These are phyloP conservation scores for Gymnogyps californianus DNA, from an alignment of 2,113 vertebrate genomes.

Conservation along the genomic window DNA sequence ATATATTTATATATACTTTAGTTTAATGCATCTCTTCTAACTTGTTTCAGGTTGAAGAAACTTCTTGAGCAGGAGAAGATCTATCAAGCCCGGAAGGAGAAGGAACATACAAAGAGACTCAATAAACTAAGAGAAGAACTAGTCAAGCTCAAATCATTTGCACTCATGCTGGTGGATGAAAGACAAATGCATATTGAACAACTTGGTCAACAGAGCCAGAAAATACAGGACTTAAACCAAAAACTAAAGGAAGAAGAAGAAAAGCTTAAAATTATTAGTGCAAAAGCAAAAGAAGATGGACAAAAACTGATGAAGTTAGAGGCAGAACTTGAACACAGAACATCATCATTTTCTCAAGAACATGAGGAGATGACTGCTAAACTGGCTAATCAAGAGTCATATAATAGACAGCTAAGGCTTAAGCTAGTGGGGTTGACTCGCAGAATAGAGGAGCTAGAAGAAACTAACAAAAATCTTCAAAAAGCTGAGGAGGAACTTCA, in stretches of 20 bases:
- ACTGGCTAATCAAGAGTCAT: slow-evolving; percentile 83
- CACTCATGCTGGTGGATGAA: slow-evolving; percentile 96
- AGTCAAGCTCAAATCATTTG: slow-evolving; percentile 92
- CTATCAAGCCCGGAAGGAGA: slow-evolving; percentile 89
- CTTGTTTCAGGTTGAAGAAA: slow-evolving; percentile 85
- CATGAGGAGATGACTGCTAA: slow-evolving; percentile 89
- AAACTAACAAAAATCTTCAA: slow-evolving; percentile 84
- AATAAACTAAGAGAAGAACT: slow-evolving; percentile 88
- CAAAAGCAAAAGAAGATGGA: slow-evolving; percentile 83
- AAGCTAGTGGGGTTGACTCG: slow-evolving; percentile 79
- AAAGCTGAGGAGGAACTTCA: slow-evolving; percentile 90
- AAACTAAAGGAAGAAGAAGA: slow-evolving; percentile 88
- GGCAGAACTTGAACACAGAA: slow-evolving; percentile 84
- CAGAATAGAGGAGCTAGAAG: slow-evolving; percentile 89
- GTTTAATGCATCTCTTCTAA: background rate
- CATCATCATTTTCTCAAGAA: slow-evolving; percentile 80
- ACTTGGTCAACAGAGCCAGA: slow-evolving; percentile 88
- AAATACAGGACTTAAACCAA: slow-evolving; percentile 86
- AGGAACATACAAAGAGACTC: slow-evolving; percentile 84
- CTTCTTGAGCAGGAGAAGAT: slow-evolving; percentile 94
- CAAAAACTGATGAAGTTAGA: slow-evolving; percentile 87
- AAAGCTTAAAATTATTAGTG: slow-evolving; percentile 70
- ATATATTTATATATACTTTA: too few species aligned
- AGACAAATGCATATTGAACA: slow-evolving; percentile 91
- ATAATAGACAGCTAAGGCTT: slow-evolving; percentile 85